Evolutionary conservation across 2,113 vertebrate species (phyloP).

Genomic region (Hippocampus mohnikei): DNA sequence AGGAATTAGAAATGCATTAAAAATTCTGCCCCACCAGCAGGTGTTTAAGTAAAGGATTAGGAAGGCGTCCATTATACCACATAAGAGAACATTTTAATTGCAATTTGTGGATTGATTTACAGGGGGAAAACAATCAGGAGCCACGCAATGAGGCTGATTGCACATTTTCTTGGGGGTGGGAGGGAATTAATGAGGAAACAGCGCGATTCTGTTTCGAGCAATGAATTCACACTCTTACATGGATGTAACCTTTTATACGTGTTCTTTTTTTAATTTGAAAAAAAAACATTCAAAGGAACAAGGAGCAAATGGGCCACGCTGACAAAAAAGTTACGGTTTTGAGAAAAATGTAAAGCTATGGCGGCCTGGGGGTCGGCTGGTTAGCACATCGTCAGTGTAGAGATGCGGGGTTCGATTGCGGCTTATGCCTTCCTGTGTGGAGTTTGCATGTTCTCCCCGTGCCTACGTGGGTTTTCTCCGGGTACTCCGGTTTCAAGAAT

Average conservation of each 20-base stretch:
- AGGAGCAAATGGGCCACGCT: not conserved
- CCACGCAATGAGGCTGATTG: conserved; percentile 70
- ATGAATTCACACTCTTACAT: conserved; percentile 26
- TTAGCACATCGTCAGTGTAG: no score
- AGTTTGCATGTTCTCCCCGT: no score
- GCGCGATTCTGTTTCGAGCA: conserved; percentile 38
- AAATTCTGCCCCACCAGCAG: conserved; percentile 77
- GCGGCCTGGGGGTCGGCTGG: no score
- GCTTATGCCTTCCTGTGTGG: no score
- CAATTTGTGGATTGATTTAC: conserved; percentile 78
- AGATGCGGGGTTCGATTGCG: no score
- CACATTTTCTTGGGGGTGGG: conserved; percentile 63
- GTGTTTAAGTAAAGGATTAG: conserved; percentile 84
- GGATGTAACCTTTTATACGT: not conserved
- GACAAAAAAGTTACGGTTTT: not conserved
- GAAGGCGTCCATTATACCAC: conserved; percentile 77
- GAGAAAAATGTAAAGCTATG: no score
- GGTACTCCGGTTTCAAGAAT: not conserved
- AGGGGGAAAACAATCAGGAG: conserved; percentile 72
- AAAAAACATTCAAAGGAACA: no score
- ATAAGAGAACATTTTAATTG: conserved; percentile 81
- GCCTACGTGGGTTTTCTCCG: no score
- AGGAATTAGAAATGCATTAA: conserved; percentile 82
- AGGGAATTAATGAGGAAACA: conserved; percentile 56
- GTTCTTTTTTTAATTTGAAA: no score